Evolutionary conservation across 2,113 vertebrate species (phyloP), one percentile per base, ranked within the genome.

Genomic region (Aleadryas rufinucha): DNA sequence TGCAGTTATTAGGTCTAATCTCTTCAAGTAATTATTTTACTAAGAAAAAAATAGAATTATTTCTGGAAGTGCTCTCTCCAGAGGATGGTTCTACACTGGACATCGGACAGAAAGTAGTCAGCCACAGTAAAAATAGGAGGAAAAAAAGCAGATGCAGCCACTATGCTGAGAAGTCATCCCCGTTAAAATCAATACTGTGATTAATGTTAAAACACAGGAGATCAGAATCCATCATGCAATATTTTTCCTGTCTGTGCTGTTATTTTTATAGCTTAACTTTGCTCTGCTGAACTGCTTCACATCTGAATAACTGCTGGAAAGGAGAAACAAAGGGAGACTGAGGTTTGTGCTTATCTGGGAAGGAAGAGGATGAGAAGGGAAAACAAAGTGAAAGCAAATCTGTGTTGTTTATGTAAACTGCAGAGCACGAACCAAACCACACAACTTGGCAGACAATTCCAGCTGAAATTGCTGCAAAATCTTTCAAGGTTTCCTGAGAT

Each of bases 111-210:
- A 92, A 88, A 88, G 31, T 63, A 52, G 93, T 93, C 88, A 92
- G 60, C 12, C 0, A 37, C 54, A 83, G 59, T 85, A 85, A 83
- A 93, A 80, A n/a, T 83, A 83, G 70, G 50, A 80, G 28, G 64
- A 70, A 93, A 70, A 95, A 95, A 96, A 83, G 24, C 76, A 84
- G 63, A 72, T 53, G 49, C 41, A 83, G 66, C 41, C 56, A 84
- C 64, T 90, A 47, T 47, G 72, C 83, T 92, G 87, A 94, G 90
- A 86, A 96, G 79, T 63, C 79, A 86, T 78, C 65, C 85, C 30
- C 78, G 69, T 56, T 95, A 80, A 95, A 96, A 96, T 97, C 96
- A 96, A 96, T 96, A 94, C 39, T 15, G n/a, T 96, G 90, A 97
- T 96, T 96, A 95, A 97, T 94, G 93, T 18, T 68, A 82, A 90